phyloP scores from a whole-genome alignment of 2,113 vertebrate genomes.

The Serinus canaria region DNA sequence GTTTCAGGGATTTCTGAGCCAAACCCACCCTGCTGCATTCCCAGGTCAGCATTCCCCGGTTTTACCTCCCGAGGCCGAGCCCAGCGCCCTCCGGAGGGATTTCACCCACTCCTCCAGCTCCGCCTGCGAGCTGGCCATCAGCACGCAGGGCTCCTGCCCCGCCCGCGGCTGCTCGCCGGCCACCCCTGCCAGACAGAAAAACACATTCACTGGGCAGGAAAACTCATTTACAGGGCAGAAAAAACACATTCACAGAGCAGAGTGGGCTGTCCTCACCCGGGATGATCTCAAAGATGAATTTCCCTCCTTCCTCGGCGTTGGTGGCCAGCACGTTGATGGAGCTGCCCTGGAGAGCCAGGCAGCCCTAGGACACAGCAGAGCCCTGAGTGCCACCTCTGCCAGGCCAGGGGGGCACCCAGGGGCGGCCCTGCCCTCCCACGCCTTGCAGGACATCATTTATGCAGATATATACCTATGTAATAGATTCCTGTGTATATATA shows the following conservation, averaged over 20 bases:
- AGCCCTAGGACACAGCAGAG: constrained; percentile 77
- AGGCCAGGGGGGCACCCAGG: neutral
- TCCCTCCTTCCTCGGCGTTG: constrained; percentile 85
- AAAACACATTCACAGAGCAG: neutral
- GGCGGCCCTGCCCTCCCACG: too few species aligned
- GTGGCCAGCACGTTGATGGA: constrained; percentile 82
- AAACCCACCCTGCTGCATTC: neutral
- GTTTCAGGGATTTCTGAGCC: neutral
- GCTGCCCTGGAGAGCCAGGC: constrained; percentile 81
- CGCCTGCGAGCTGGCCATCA: constrained; percentile 90
- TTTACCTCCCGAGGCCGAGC: constrained; percentile 86
- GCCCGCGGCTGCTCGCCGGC: constrained; percentile 77
- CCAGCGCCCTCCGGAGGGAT: constrained; percentile 80
- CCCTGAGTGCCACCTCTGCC: rapidly evolving
- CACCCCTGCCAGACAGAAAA: constrained; percentile 49
- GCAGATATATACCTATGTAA: too few species aligned
- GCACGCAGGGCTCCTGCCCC: constrained; percentile 77
- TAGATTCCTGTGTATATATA: too few species aligned
- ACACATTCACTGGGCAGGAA: too few species aligned
- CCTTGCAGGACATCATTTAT: too few species aligned
- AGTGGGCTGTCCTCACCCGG: constrained; percentile 78
- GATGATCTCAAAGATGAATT: constrained; percentile 90
- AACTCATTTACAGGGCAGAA: too few species aligned
- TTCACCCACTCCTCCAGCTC: constrained; percentile 97
- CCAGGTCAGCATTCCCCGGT: too few species aligned